Evolutionary conservation across 1,140 invertebrate genomes (phyloP).

Genomic region (Chionoecetes opilio): DNA sequence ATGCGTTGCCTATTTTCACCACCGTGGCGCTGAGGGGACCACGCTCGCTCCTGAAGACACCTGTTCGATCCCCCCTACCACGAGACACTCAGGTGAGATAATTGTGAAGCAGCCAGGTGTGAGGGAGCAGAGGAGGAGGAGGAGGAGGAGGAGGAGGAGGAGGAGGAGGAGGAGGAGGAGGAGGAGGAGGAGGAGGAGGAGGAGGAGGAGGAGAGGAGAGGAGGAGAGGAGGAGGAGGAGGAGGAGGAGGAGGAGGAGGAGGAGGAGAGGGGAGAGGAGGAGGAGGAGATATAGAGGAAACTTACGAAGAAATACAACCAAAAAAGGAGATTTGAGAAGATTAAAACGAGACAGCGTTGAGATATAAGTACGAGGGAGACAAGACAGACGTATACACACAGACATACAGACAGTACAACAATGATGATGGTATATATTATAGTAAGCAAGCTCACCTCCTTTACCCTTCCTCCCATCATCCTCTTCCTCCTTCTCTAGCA

Average conservation of each 20-base stretch:
- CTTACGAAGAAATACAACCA: background rate
- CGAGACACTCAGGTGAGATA: background rate
- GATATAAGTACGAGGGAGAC: background rate
- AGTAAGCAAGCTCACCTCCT: background rate
- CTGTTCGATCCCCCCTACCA: background rate
- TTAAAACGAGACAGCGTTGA: background rate
- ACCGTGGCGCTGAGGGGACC: background rate
- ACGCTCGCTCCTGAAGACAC: background rate
- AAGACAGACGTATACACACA: background rate
- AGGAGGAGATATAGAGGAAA: constrained; percentile 6
- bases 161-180: background rate
- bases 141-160: background rate
- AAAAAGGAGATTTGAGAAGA: background rate
- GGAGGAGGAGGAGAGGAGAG: background rate
- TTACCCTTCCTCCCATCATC: background rate
- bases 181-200: background rate
- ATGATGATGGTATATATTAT: background rate
- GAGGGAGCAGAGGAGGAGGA: background rate
- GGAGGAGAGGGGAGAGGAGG: background rate
- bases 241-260: background rate
- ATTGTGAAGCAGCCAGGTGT: constrained; percentile 12
- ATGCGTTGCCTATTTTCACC: no score
- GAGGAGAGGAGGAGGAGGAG: background rate
- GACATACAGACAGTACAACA: constrained; percentile 38
- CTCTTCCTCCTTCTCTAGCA: background rate